Base-by-base conservation (phyloP, 2,113 vertebrate genomes). In the Smithornis capensis region DNA sequence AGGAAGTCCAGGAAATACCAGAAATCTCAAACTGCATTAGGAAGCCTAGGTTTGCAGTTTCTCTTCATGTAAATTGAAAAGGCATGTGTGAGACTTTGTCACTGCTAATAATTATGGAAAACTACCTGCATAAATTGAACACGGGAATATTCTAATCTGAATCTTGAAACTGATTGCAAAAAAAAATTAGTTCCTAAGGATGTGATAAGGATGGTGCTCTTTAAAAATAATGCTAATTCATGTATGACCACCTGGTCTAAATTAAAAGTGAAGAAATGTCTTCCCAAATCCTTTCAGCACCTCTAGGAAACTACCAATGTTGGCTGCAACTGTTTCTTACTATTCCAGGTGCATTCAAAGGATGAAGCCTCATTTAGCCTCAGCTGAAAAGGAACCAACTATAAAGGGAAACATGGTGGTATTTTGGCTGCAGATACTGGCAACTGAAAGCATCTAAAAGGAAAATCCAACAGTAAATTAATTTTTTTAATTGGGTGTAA, bases 1-100 rank as follows among this genome's bases (percentile, higher is more conserved):
- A 95, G 71, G 47, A 93, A 83, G 76, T 75, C 75, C 76, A 89
- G 79, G 89, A 95, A 92, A 97, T 91, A 60, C 56, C 91, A 71
- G 67, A 78, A 91, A 56, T 28, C 60, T 83, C 87, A 60, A 95
- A 83, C 56, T 64, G 40, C 28, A 14, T 44, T 63, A 64, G 63
- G 56, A 92, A 74, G 69, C 5, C 31, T 47, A 81, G 12, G 10
- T n/a, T 89, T 88, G 23, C 9, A 29, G n/a, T 55, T 83, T 90
- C 24, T 74, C 38, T 94, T 91, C n/a, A 50, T 59, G 73, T 82
- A 83, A 67, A 83, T 25, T 75, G 35, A 77, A 95, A 75, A 78
- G 29, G 31, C 53, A 74, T 28, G 8, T 35, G 38, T 64, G 83
- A 87, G 56, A 37, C 44, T 73, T 82, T 78, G 27, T 83, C 31